Evolutionary conservation across 2,113 vertebrate genomes (phyloP), one percentile per base, ranked within the genome.

Genomic region (Nycticryphes semicollaris): DNA sequence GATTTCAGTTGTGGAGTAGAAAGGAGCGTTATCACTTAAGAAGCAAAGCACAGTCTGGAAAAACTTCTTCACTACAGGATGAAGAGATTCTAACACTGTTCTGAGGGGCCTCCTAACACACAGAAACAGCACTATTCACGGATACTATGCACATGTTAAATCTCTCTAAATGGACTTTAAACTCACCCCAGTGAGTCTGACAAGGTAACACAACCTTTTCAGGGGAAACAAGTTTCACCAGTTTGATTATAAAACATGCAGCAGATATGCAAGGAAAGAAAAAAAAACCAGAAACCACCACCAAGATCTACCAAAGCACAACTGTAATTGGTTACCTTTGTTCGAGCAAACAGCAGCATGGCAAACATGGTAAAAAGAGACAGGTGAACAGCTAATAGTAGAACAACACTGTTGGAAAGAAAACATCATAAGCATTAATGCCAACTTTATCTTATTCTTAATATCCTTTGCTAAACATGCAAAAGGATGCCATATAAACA

Each of bases 341-440:
- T 98, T 56, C 98, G 98, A 45, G 98, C 96, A 87, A 99, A 99
- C 59, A 99, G 98, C 97, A 99, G 95, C 99, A 99, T 99, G 56
- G 99, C 99, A 15, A 99, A 98, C 99, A 99, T 98, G 24, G 99
- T 99, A 91, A 99, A 99, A 70, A 99, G 97, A 47, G 98, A 98
- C 88, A 99, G 98, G 85, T 99, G 99, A 31, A 99, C 93, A 3
- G 98, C 97, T 94, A 99, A 97, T 5, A 99, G 98, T 45, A 99
- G 98, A 91, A 99, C 95, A 20, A 99, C 99, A 37, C 99, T 99
- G 96, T 85, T 62, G 66, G 74, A 69, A 70, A 79, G 53, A 75
- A 91, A 94, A 92, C 3, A 62, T 31, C 16, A 35, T 9, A 72
- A 16, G 41, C 7, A 37, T 70, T 47, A 75, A 76, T 4, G 68